Percentiles rank a stretch among this genome's conserved stretches.
Conservation (phyloP, 2,888 invertebrate species). For the Pantelozetes paolii region DNA sequence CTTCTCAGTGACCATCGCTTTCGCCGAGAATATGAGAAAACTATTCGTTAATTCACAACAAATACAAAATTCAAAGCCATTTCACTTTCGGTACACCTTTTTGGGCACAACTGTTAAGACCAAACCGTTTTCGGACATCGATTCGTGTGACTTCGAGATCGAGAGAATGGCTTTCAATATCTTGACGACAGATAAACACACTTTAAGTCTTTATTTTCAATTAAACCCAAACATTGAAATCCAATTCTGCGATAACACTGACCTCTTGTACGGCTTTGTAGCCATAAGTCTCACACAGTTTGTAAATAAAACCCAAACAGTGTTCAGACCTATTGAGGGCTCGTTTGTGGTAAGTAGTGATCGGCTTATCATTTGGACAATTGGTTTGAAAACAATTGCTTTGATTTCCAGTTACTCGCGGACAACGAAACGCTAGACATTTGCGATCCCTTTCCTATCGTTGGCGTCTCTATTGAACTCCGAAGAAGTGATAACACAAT, state of each 20-base stretch:
- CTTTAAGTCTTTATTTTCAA: slow-evolving; percentile 39
- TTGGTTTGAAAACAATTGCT: slow-evolving; percentile 7
- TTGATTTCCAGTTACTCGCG: slow-evolving; percentile 41
- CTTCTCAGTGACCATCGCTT: slow-evolving; percentile 11
- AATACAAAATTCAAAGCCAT: slow-evolving; percentile 8
- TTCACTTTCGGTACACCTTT: slow-evolving; percentile 34
- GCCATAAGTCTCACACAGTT: slow-evolving; percentile 36
- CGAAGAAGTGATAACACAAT: not conserved
- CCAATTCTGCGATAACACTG: slow-evolving; percentile 19
- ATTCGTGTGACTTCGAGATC: slow-evolving; percentile 15
- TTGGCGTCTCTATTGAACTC: slow-evolving; percentile 20
- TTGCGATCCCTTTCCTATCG: slow-evolving; percentile 36
- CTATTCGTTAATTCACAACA: not conserved
- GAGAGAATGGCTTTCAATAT: slow-evolving; percentile 23
- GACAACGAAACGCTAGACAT: slow-evolving; percentile 39
- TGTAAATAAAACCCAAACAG: not conserved
- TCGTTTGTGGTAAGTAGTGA: slow-evolving; percentile 24
- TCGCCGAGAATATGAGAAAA: slow-evolving; percentile 37
- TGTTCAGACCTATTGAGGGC: slow-evolving; percentile 14
- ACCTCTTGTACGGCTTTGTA: slow-evolving; percentile 35
- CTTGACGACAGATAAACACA: slow-evolving; percentile 19
- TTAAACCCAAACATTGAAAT: slow-evolving; percentile 40
- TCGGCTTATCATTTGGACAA: not conserved
- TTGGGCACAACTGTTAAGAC: slow-evolving; percentile 36
- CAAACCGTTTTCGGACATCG: slow-evolving; percentile 29